phyloP scores from a whole-genome alignment of 2,888 invertebrate species.

The Drosophila pseudotakahashii region DNA sequence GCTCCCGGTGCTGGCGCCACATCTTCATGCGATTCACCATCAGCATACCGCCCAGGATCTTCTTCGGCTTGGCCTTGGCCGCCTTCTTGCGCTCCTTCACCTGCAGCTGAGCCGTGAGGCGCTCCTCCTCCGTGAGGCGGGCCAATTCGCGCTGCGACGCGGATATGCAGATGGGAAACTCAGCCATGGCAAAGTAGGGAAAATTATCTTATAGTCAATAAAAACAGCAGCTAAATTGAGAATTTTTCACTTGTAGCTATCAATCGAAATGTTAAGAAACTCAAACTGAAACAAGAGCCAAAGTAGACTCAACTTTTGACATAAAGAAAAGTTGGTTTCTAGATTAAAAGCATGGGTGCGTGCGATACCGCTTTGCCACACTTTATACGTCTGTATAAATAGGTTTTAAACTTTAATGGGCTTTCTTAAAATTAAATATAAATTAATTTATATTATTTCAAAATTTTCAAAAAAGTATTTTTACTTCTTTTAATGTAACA shows the following conservation, averaged over 20 bases:
- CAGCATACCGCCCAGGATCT: fast-evolving
- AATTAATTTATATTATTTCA: too few species aligned
- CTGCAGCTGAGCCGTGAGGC: constrained; percentile 1
- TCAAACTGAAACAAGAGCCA: not conserved
- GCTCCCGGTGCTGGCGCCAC: constrained; percentile 59
- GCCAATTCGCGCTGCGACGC: constrained; percentile 7
- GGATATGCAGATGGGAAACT: constrained; percentile 43
- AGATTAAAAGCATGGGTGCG: too few species aligned
- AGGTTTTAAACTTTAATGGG: too few species aligned
- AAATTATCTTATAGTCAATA: not conserved
- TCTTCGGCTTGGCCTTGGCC: not conserved
- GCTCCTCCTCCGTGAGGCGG: constrained; percentile 11
- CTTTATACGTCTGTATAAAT: too few species aligned
- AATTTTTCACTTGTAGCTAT: not conserved
- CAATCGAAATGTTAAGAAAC: not conserved
- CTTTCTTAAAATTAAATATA: too few species aligned
- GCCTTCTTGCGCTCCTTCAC: constrained; percentile 5
- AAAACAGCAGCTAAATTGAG: not conserved
- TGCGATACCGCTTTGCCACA: too few species aligned
- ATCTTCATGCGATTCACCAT: constrained; percentile 8
- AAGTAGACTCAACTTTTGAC: not conserved
- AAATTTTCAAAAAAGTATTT: too few species aligned
- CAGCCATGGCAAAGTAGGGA: not conserved
- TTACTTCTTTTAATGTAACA: too few species aligned
- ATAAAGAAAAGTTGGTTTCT: too few species aligned